Base-by-base conservation (phyloP, 2,888 invertebrate genomes). In the Drosophila borealis region DNA sequence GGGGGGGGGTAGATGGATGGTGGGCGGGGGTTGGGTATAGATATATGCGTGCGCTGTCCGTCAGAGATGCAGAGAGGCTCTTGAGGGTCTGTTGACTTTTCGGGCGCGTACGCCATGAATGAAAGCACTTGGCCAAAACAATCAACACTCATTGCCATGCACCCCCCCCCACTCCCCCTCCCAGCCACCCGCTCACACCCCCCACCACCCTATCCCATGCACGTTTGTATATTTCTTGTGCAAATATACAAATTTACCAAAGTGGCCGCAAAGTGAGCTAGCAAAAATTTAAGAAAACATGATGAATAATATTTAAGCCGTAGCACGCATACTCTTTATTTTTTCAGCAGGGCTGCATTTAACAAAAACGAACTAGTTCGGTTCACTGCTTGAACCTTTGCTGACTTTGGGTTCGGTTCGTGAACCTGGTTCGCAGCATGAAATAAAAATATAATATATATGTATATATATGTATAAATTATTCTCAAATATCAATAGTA, bases 191-290 rank as follows among this genome's bases (percentile, higher is more conserved):
- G 19, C 13, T 21, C 11, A n/a, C 19, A 4, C 6, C 29, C 6
- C 6, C 29, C 29, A 17, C 17, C 17, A 29, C n/a, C 11, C 39
- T 11, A 10, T 21, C 25, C 25, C 33, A 33, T 54, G 34, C 67
- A 44, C 33, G 25, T 68, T 78, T 84, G 81, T 78, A 59, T 87
- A 71, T 89, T 87, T 83, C 80, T 68, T 64, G 63, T 81, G 78
- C 69, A 81, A 83, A 83, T 78, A 83, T 71, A 89, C 89, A 83
- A 89, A 88, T 75, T 74, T 75, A 66, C 37, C 62, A 67, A 79
- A 85, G 71, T 85, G 76, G 54, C 25, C 53, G 50, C 70, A 4
- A 80, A 65, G 55, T 68, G 74, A 56, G 49, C 49, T 46, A 48
- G 10, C 29, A 57, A 65, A 10, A 78, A 68, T 10, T 45, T 65